Percentiles rank a stretch among this genome's conserved stretches.
These are phyloP conservation scores for Drosophila malerkotliana DNA, from an alignment of 1,140 invertebrate species.

Conservation along the genomic window DNA sequence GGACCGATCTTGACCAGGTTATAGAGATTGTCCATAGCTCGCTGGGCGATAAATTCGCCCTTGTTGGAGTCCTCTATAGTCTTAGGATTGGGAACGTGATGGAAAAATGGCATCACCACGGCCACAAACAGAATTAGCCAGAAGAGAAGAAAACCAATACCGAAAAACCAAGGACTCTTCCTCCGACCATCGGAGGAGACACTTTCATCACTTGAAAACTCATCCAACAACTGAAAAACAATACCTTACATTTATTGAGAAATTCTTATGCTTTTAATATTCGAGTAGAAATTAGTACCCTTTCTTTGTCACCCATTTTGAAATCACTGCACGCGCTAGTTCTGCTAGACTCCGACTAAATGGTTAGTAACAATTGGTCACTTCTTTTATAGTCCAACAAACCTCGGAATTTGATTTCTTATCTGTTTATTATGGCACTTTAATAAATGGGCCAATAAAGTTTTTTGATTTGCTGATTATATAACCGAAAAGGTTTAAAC, in stretches of 20 bases:
- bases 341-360: not conserved
- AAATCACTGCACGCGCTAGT: not conserved
- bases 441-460: not conserved
- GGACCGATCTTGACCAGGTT: constrained; percentile 86
- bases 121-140: not conserved
- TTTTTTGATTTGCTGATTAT: not conserved
- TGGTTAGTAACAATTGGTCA: not conserved
- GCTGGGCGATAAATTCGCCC: not conserved
- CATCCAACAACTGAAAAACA: not conserved
- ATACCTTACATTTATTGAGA: not conserved
- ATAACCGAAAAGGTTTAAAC: not conserved
- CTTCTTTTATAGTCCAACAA: constrained; percentile 2
- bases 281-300: not conserved
- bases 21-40: not conserved
- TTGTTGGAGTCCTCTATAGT: not conserved
- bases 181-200: not conserved
- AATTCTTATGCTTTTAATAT: not conserved
- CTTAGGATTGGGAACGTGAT: not conserved
- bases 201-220: not conserved
- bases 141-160: not conserved
- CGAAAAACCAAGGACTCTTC: not conserved
- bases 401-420: constrained; percentile 7
- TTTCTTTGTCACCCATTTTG: not conserved
- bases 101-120: not conserved
- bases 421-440: constrained; percentile 4